phyloP scores from a whole-genome alignment of 2,888 invertebrate species.

The Creontiades dilutus region DNA sequence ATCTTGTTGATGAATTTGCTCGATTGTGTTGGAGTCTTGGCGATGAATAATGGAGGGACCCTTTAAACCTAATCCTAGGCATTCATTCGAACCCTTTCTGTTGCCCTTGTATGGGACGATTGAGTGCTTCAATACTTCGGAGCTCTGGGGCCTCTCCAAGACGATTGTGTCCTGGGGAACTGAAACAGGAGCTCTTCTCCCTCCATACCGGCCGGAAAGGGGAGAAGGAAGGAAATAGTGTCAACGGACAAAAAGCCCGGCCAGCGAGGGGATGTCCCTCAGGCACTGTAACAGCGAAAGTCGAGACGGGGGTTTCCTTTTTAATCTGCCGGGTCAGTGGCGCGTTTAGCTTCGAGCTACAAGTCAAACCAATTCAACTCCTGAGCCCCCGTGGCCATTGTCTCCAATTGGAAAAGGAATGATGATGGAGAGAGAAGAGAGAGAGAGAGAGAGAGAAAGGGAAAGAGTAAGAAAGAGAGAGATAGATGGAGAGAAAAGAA shows the following conservation, averaged over 20 bases:
- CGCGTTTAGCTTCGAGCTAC: conserved; percentile 40
- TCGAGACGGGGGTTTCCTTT: conserved; percentile 41
- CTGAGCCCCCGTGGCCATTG: background rate
- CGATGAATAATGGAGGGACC: no score
- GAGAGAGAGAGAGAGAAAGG: no score
- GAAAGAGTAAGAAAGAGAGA: no score
- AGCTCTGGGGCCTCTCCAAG: background rate
- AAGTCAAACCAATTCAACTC: conserved; percentile 53
- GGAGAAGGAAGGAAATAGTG: conserved; percentile 24
- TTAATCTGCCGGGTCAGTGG: conserved; percentile 58
- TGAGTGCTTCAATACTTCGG: background rate
- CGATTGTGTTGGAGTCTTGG: no score
- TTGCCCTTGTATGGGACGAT: no score
- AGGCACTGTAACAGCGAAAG: conserved; percentile 47
- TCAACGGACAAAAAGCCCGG: background rate
- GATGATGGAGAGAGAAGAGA: background rate
- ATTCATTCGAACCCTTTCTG: no score
- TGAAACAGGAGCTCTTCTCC: background rate
- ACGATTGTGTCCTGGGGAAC: background rate
- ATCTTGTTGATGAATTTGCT: no score
- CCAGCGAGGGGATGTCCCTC: background rate
- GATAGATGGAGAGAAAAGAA: no score
- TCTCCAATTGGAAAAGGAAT: conserved; percentile 41
- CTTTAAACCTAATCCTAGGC: no score
- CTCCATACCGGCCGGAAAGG: background rate